phyloP scores from a whole-genome alignment of 2,113 vertebrate genomes.

The Murina feae region DNA sequence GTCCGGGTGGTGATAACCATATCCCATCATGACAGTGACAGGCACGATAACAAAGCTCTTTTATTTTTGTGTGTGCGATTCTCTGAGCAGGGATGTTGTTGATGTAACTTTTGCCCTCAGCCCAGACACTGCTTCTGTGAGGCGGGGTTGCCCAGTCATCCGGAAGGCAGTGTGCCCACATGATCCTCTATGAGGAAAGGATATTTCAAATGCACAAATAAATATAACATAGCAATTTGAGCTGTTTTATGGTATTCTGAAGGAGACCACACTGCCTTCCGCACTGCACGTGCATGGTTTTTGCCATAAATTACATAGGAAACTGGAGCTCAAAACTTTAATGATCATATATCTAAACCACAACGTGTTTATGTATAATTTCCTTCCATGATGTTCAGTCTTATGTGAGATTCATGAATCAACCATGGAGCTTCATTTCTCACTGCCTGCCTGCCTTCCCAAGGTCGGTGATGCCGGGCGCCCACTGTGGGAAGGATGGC shows the following conservation, averaged over 20 bases:
- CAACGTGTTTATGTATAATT: not conserved
- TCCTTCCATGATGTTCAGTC: not conserved
- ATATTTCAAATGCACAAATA: rapidly evolving
- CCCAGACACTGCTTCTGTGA: rapidly evolving
- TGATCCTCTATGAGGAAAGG: rapidly evolving
- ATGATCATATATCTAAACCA: not conserved
- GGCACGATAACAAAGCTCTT: rapidly evolving
- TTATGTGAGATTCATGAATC: not conserved
- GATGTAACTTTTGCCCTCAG: rapidly evolving
- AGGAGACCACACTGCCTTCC: not conserved
- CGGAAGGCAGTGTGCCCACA: rapidly evolving
- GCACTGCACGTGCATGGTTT: rapidly evolving
- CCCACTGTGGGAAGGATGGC: not conserved
- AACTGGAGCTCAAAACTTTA: not conserved
- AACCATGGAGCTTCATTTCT: not conserved
- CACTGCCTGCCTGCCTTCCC: not conserved
- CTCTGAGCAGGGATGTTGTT: rapidly evolving
- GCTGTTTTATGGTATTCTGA: rapidly evolving
- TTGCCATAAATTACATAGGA: not conserved
- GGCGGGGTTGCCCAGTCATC: rapidly evolving
- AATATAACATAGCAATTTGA: rapidly evolving
- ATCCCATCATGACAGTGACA: rapidly evolving
- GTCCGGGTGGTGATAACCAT: rapidly evolving
- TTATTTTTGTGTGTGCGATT: rapidly evolving
- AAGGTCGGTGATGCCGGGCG: rapidly evolving